Evolutionary conservation across 1,140 invertebrate genomes (phyloP), one percentile per base, ranked within the genome.

Genomic region (Andrena cerasifolii): DNA sequence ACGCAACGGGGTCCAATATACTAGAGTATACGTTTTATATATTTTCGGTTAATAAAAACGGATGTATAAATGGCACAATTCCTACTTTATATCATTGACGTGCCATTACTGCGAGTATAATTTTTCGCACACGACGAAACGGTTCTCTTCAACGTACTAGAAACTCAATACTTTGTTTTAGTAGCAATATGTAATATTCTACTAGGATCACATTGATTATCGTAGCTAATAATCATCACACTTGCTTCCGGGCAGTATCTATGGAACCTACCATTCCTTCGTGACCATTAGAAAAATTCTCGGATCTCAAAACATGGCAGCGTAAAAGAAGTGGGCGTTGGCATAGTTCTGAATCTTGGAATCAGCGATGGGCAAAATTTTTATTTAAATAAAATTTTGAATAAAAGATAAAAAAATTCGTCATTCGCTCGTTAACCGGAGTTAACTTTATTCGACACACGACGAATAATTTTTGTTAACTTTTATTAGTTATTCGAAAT

Each of bases 201-300:
- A 18, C 81, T 84, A 84, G 43, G 59, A 84, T 83, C 83, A 84
- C 83, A 84, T 61, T 45, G 16, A 70, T 51, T 26, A 70, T 63
- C 24, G 24, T 58, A 70, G 10, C 24, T 6, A 18, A 58, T 74
- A n/a, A 82, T 66, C 54, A 71, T 77, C 79, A 81, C 79, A 71
- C 33, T 40, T 58, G 67, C 53, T 71, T 26, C 28, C 31, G 36
- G 45, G 70, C 71, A 65, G 49, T 59, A 75, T 66, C 8, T 56
- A 4, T 56, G 8, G 28, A 59, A 67, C 12, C 36, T 63, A 73
- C 14, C 28, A 65, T 31, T 28, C 45, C 7, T 28, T 18, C 16
- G 28, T 66, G 26, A 51, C 7, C 33, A 26, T 40, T 28, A n/a
- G 16, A 49, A 51, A 53, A n/a, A 33, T 45, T 31, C 18, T 0